Evolutionary conservation across 1,140 invertebrate species (phyloP), one percentile per base, ranked within the genome.

Genomic region (Parapsyche elsis): DNA sequence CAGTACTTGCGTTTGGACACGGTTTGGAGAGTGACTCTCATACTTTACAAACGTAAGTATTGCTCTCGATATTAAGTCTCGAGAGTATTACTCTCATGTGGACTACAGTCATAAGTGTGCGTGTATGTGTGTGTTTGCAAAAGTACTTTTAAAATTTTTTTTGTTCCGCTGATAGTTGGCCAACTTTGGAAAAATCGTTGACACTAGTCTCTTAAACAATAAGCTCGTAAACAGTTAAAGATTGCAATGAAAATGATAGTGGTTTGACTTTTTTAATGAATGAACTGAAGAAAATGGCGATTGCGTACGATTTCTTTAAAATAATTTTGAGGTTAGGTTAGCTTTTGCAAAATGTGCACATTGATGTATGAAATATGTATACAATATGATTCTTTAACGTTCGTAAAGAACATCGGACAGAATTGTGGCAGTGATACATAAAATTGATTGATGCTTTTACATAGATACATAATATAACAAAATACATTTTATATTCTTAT

Each of bases 181-280:
- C 53, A 46, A 38, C 57, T 64, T 46, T 64, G 10, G 26, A 76
- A 9, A 53, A 59, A 49, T 74, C 19, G 73, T 64, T 49, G 75
- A 64, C 75, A 53, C 44, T 64, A 77, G 75, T 77, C 75, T 77
- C 49, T 38, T 53, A 64, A 64, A 77, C 26, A 59, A 26, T 77
- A 77, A 77, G 75, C 75, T 77, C 75, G 53, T 77, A 77, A 46
- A 64, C 21, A 59, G 16, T 73, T 67, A 21, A 38, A 38, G 30
- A 1, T 67, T 30, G 45, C 38, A 21, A 30, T 26, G 12, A 67
- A 67, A 67, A 30, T 49, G 12, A 46, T 46, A 30, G 12, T 46
- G 45, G 45, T 7, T 46, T 46, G n/a, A n/a, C n/a, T n/a, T n/a
- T n/a, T n/a, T n/a, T n/a, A n/a, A n/a, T n/a, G n/a, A n/a, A n/a